Evolutionary conservation across 2,888 invertebrate species (phyloP).

Genomic region (Taphrorychus bicolor): DNA sequence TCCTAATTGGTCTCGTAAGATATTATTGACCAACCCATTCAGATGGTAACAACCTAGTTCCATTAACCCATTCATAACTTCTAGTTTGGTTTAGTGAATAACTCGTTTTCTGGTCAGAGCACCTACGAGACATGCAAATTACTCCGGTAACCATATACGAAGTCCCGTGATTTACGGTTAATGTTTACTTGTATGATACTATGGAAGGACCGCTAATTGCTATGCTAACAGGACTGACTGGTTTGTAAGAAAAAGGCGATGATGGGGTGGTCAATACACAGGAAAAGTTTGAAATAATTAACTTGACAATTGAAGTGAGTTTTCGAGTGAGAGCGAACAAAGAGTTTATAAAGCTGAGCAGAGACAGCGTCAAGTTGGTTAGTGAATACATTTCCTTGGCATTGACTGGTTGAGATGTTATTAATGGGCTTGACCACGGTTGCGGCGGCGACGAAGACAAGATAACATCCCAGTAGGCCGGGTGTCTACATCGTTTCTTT

Average conservation of each 20-base stretch:
- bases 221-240: not conserved
- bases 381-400: not conserved
- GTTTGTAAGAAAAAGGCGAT: no score
- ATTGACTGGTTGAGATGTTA: slow-evolving; percentile 22
- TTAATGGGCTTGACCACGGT: slow-evolving; percentile 24
- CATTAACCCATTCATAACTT: not conserved
- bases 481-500: slow-evolving; percentile 33
- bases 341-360: not conserved
- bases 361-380: not conserved
- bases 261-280: no score
- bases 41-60: not conserved
- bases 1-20: no score
- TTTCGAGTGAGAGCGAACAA: not conserved
- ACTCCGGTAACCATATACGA: not conserved
- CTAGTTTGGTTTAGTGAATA: not conserved
- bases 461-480: slow-evolving; percentile 29
- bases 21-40: not conserved
- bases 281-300: no score
- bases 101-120: not conserved
- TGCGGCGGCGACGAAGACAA: slow-evolving; percentile 25
- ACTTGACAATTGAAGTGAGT: no score
- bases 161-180: not conserved
- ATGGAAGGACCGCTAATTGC: not conserved
- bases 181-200: not conserved
- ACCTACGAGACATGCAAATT: not conserved